Percentiles rank a stretch among this genome's conserved stretches.
These are phyloP conservation scores for Channa maculata DNA, from an alignment of 2,113 vertebrate species.

Conservation along the genomic window DNA sequence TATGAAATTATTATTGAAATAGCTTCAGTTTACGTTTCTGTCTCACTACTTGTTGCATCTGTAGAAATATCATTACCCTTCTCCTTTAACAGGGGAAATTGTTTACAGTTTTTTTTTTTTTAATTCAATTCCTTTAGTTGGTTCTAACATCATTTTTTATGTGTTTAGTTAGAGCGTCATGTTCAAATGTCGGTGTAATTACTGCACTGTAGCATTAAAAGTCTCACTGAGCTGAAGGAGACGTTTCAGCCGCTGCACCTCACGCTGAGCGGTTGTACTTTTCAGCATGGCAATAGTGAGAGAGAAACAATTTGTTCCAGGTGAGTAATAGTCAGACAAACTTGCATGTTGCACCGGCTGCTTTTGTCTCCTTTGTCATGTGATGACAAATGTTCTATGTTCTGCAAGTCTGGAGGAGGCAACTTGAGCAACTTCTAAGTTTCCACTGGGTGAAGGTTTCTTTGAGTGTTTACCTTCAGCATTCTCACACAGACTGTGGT, in stretches of 20 bases:
- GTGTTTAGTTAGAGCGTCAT: too few relatives aligned
- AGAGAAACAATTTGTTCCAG: constrained; percentile 45
- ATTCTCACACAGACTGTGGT: constrained; percentile 5
- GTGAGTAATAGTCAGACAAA: constrained; percentile 46
- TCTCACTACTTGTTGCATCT: too few relatives aligned
- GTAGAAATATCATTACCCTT: too few relatives aligned
- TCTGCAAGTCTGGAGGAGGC: not conserved
- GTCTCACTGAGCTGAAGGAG: not conserved
- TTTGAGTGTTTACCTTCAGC: constrained; percentile 30
- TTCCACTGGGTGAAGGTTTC: not conserved
- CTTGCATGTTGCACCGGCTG: constrained; percentile 8
- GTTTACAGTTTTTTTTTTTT: too few relatives aligned
- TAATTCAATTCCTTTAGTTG: too few relatives aligned
- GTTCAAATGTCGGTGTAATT: not conserved
- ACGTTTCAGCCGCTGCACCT: not conserved
- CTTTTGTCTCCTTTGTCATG: constrained; percentile 8
- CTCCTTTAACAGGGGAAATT: too few relatives aligned
- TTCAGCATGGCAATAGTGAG: not conserved
- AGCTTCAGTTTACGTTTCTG: too few relatives aligned
- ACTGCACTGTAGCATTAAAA: not conserved
- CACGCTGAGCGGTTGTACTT: not conserved
- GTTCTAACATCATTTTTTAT: too few relatives aligned
- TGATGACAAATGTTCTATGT: constrained; percentile 23
- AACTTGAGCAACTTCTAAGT: not conserved
- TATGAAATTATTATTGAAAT: too few relatives aligned